phyloP scores from a whole-genome alignment of 2,797 vertebrate genomes.

The Oryzias sinensis region DNA sequence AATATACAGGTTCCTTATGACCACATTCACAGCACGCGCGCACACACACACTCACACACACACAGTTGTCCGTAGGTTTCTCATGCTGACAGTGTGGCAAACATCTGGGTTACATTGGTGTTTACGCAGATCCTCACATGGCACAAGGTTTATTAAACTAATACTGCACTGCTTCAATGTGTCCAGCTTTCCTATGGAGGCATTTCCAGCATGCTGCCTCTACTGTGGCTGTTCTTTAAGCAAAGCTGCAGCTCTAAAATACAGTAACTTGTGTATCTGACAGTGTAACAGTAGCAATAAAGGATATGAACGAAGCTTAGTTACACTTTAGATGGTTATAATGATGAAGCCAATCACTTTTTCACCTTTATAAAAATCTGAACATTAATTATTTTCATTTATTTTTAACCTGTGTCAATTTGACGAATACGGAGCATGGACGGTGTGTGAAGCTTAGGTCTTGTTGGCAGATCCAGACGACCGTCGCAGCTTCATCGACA shows the following conservation, averaged over 20 bases:
- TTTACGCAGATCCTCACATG: conserved; percentile 23
- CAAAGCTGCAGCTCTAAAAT: conserved; percentile 25
- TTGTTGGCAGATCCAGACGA: conserved; percentile 98
- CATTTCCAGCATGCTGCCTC: conserved; percentile 23
- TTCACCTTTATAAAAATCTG: conserved; percentile 2
- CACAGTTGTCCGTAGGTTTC: neutral
- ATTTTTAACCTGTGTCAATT: neutral
- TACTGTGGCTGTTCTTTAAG: conserved; percentile 5
- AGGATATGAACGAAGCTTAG: neutral
- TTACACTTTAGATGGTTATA: neutral
- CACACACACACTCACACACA: neutral
- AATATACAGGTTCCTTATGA: conserved; percentile 54
- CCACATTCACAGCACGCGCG: neutral
- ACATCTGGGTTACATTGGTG: conserved; percentile 18
- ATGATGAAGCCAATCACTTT: neutral
- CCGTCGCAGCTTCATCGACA: conserved; percentile 98
- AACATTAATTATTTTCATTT: neutral
- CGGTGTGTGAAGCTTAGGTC: conserved; percentile 70
- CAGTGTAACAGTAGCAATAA: neutral
- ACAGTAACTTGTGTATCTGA: conserved; percentile 9
- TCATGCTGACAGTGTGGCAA: conserved; percentile 10
- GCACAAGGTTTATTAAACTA: conserved; percentile 33
- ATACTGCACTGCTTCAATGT: conserved; percentile 33
- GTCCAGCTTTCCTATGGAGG: conserved; percentile 2
- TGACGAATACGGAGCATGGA: neutral